Evolutionary conservation across 2,888 invertebrate species (phyloP).

Genomic region (Griposia aprilina): DNA sequence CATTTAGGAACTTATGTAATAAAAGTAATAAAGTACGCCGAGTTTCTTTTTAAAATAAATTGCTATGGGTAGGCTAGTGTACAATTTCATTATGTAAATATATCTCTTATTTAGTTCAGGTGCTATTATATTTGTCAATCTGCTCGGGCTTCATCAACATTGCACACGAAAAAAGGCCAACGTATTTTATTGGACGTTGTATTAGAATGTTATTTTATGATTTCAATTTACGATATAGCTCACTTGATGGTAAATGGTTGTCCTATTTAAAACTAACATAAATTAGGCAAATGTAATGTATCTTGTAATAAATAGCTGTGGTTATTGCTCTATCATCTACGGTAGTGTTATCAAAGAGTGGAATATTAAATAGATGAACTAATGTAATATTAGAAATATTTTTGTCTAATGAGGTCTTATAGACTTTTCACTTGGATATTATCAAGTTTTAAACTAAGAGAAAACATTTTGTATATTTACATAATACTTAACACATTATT

Average conservation of each 20-base stretch:
- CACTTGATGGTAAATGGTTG: constrained; percentile 65
- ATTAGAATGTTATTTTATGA: constrained; percentile 48
- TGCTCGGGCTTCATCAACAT: constrained; percentile 21
- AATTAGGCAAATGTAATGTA: constrained; percentile 45
- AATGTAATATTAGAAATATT: not conserved
- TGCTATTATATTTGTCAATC: constrained; percentile 38
- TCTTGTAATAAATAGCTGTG: constrained; percentile 36
- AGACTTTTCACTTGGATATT: not conserved
- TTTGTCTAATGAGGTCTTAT: not conserved
- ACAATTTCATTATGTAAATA: constrained; percentile 44
- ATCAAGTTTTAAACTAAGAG: not conserved
- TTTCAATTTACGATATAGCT: constrained; percentile 48
- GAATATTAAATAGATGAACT: not conserved
- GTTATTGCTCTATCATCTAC: constrained; percentile 18
- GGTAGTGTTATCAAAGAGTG: constrained; percentile 1
- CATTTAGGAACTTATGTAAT: constrained; percentile 79
- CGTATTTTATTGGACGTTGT: constrained; percentile 36
- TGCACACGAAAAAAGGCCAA: constrained; percentile 50
- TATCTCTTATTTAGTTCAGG: constrained; percentile 33
- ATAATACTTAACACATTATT: not conserved
- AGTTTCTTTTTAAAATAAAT: constrained; percentile 78
- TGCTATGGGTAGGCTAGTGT: constrained; percentile 36
- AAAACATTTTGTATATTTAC: not conserved
- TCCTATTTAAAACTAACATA: constrained; percentile 47
- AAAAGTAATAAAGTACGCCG: constrained; percentile 81